Conservation (phyloP, 2,113 vertebrate genomes). For the Sinocyclocheilus maitianheensis region DNA sequence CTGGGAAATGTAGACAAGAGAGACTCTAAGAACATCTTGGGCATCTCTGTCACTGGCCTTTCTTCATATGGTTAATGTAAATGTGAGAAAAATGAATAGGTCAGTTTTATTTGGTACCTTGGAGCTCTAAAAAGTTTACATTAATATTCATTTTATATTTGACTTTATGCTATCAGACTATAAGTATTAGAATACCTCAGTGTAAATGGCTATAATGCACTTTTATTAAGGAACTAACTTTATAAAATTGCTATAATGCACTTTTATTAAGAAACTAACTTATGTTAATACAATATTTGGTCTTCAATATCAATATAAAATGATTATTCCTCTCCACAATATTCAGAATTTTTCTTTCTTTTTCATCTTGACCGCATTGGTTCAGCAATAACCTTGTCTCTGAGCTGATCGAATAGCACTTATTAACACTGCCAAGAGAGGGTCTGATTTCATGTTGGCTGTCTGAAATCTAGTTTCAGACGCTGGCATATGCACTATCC, state of each 20-base stretch:
- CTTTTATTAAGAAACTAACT: constrained; percentile 9
- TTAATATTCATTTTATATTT: constrained; percentile 4
- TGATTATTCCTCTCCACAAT: constrained; percentile 22
- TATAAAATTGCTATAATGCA: not conserved
- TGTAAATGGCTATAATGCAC: constrained; percentile 10
- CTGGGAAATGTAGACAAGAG: not conserved
- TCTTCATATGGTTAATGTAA: not conserved
- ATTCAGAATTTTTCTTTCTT: constrained; percentile 3
- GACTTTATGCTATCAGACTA: constrained; percentile 4
- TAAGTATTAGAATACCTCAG: not conserved
- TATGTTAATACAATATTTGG: constrained; percentile 27
- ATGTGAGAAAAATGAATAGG: not conserved
- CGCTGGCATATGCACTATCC: not conserved
- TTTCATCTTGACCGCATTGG: not conserved
- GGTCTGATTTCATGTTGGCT: constrained; percentile 23
- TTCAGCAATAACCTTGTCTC: constrained; percentile 37
- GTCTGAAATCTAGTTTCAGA: constrained; percentile 5
- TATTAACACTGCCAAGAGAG: constrained; percentile 10
- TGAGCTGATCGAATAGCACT: constrained; percentile 36
- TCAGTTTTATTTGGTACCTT: not conserved
- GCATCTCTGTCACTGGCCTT: not conserved
- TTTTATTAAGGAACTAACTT: constrained; percentile 27
- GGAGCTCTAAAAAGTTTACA: not conserved
- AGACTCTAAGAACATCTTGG: not conserved
- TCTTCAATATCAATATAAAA: constrained; percentile 3